A percentile compares a stretch with the other conserved stretches of the same genome.
Evolutionary conservation across 2,797 vertebrate genomes (phyloP).

Genomic region (Tiaroga cobitis): DNA sequence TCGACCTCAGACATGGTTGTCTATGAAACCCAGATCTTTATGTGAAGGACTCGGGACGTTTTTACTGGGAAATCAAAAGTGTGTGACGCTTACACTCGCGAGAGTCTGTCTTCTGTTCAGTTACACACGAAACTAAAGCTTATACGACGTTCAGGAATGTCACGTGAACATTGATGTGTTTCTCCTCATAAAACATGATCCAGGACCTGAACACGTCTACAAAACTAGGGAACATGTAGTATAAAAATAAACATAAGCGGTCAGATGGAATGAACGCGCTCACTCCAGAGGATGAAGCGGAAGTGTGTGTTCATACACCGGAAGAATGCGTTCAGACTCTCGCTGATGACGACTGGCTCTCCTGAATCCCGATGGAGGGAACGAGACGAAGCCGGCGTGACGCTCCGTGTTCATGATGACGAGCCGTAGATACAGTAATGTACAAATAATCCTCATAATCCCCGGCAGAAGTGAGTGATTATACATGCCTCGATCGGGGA

Average conservation of each 20-base stretch:
- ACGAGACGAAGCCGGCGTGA: not conserved
- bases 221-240: not conserved
- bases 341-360: too few relatives aligned
- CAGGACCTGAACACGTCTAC: not conserved
- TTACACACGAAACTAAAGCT: too few relatives aligned
- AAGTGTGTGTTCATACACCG: too few relatives aligned
- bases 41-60: too few relatives aligned
- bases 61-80: too few relatives aligned
- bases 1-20: too few relatives aligned
- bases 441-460: not conserved
- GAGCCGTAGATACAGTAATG: not conserved
- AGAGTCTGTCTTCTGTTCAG: too few relatives aligned
- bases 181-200: not conserved
- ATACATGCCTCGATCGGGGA: not conserved
- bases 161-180: too few relatives aligned
- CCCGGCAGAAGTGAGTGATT: not conserved
- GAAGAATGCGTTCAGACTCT: not conserved
- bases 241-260: not conserved
- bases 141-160: too few relatives aligned
- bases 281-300: too few relatives aligned
- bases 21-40: too few relatives aligned
- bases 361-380: not conserved
- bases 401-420: not conserved
- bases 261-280: not conserved
- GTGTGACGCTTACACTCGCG: too few relatives aligned